These are phyloP conservation scores for Neomonachus schauinslandi DNA, from an alignment of 2,113 vertebrate genomes.

Conservation along the genomic window DNA sequence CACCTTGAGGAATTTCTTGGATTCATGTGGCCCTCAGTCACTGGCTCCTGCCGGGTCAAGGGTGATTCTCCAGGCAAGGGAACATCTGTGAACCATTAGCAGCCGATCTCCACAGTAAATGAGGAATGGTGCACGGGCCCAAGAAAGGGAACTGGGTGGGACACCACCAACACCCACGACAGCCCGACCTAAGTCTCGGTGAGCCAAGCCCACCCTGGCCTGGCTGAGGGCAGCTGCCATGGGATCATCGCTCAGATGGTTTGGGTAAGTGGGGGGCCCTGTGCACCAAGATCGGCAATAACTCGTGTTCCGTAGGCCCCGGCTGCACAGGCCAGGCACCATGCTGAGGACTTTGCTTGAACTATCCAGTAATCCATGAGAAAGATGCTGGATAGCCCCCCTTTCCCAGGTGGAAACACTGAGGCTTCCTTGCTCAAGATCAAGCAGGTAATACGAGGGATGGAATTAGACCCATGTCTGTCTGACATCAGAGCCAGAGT, in stretches of 20 bases:
- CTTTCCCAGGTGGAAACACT: neutral
- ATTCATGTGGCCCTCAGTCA: neutral
- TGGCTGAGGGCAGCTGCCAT: neutral
- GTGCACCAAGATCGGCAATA: neutral
- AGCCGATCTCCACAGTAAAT: neutral
- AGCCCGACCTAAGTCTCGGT: neutral
- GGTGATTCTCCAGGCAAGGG: neutral
- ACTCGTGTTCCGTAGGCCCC: accelerated
- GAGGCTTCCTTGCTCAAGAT: neutral
- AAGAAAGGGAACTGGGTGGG: neutral
- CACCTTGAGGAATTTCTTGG: neutral
- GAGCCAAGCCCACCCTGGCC: too few species aligned
- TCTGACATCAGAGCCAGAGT: neutral
- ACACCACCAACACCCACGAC: neutral
- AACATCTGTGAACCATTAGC: neutral
- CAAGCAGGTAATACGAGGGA: neutral
- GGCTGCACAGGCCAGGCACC: accelerated
- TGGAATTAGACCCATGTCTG: neutral
- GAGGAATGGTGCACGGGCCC: neutral
- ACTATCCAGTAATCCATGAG: neutral
- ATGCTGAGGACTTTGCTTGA: too few species aligned
- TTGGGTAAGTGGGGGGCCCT: neutral
- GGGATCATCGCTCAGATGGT: neutral
- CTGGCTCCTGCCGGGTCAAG: neutral
- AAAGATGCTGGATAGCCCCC: neutral